phyloP scores from a whole-genome alignment of 2,797 vertebrate genomes.

The Sebastes wilsoni region DNA sequence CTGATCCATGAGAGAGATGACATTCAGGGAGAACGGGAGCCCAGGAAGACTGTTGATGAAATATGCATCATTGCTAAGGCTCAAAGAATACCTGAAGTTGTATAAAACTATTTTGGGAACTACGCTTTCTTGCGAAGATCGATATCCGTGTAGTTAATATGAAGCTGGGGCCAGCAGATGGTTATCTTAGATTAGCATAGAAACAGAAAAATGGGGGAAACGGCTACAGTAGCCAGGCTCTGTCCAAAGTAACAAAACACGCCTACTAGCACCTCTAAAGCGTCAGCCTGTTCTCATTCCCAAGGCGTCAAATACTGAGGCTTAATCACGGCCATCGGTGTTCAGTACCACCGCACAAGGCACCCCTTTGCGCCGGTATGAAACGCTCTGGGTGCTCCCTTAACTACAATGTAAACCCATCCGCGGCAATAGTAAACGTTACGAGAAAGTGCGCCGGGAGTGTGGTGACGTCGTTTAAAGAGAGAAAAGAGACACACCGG shows the following conservation, averaged over 20 bases:
- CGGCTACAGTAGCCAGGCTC: background rate
- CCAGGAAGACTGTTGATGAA: constrained; percentile 9
- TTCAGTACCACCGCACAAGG: no score
- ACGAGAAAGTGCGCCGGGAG: no score
- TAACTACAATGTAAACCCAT: no score
- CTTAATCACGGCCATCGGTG: no score
- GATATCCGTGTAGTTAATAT: background rate
- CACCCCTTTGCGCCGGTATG: no score
- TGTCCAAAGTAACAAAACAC: background rate
- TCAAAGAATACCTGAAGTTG: constrained; percentile 1
- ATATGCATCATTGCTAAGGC: constrained; percentile 2
- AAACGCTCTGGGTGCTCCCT: no score
- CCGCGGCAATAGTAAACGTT: no score
- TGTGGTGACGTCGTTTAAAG: no score
- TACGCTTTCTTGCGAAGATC: background rate
- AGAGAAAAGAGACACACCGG: no score
- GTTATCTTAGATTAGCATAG: background rate
- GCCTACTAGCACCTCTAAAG: no score
- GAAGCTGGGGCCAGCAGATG: background rate
- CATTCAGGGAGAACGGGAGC: background rate
- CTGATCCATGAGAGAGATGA: constrained; percentile 15
- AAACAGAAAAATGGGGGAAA: background rate
- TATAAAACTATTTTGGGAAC: background rate
- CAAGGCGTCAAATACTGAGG: no score
- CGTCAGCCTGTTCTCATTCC: no score